Base-by-base conservation (phyloP, 2,113 vertebrate genomes). In the Arizona elegans region DNA sequence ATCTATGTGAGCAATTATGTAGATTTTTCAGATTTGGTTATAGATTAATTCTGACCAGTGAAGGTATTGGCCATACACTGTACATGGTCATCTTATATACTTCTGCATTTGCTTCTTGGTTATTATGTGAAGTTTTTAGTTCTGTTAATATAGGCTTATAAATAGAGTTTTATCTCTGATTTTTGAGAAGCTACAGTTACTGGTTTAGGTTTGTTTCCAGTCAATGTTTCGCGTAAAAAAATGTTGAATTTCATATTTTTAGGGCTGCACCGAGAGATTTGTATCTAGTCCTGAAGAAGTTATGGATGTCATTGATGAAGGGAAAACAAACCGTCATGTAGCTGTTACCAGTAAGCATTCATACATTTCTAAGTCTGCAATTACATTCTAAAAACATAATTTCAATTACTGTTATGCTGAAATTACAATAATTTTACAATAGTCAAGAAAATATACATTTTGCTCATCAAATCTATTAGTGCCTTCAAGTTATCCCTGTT, bases 191-290 rank as follows among this genome's bases (percentile, higher is more conserved):
- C 0, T 93, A 62, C 0, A 59, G 7, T 12, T 3, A 89, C 54
- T 33, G n/a, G 85, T 89, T 54, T 52, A 33, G 54, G n/a, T 89
- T 33, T 88, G 43, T 3, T 91, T 94, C 26, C 24, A 23, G 90
- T 26, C 5, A 43, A 56, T 3, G 26, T 26, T 38, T 53, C 7
- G 10, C 62, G 47, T 93, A 13, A 89, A 26, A 88, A 91, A 92
- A 0, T 24, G 65, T 88, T 53, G 15, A 19, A 8, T 58, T 24
- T 86, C 1, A 8, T 50, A 55, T 58, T 92, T 93, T 21, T 96
- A 99, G 99, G 99, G 99, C 3, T 99, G 99, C 58, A 99, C 99
- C 0, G 99, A 99, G 96, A 97, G 99, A 12, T 99, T 99, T 94
- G 99, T 99, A 8, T 99, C 99, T 54, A 99, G 99, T 95, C 99